These are phyloP conservation scores for Chaetura pelagica DNA, from an alignment of 2,113 vertebrate genomes.

Conservation along the genomic window DNA sequence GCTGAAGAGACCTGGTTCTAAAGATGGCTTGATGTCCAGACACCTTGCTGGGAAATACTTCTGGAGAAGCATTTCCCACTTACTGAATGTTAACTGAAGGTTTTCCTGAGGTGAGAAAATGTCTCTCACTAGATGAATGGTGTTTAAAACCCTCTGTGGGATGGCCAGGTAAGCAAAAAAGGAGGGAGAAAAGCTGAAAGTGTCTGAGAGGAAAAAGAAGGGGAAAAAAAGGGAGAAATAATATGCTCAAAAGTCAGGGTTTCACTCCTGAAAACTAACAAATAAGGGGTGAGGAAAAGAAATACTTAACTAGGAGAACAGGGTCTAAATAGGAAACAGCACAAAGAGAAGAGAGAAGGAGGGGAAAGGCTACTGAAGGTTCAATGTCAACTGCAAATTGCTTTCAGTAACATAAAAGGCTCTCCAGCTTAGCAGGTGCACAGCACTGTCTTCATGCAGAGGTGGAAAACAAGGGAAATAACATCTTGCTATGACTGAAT, in stretches of 20 bases:
- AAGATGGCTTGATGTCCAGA: neutral
- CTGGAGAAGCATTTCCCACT: neutral
- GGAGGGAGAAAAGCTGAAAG: neutral
- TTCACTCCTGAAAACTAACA: neutral
- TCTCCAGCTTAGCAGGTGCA: neutral
- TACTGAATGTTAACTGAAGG: neutral
- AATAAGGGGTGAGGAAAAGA: neutral
- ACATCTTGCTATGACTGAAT: neutral
- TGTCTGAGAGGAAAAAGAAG: rapidly evolving
- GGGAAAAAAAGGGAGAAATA: neutral
- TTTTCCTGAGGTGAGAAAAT: neutral
- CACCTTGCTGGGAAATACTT: neutral
- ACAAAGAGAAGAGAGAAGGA: neutral
- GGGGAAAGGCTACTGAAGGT: neutral
- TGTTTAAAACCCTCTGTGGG: neutral
- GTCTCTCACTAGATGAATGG: neutral
- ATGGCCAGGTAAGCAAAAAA: neutral
- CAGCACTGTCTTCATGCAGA: neutral
- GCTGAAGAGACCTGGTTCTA: neutral
- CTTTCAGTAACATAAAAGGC: neutral
- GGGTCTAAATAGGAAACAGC: neutral
- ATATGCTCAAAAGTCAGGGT: neutral
- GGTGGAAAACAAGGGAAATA: neutral
- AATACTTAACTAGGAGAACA: neutral
- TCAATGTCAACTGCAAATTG: neutral